Base-by-base conservation (phyloP, 2,797 vertebrate species). In the Brachyrhaphis roseni region DNA sequence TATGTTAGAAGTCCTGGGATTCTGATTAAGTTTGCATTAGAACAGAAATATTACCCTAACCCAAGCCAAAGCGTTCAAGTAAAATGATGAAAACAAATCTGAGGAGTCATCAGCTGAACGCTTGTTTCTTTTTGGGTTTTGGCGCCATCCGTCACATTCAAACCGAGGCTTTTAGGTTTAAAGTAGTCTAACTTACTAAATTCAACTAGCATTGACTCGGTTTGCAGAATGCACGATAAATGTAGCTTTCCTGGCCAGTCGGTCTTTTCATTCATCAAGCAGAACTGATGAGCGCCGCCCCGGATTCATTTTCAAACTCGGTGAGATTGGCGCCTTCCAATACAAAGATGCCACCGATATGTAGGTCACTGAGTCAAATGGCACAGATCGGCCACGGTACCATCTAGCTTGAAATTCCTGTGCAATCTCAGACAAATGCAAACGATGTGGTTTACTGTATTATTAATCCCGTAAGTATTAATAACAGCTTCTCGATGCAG, bases 321-420 rank as follows among this genome's bases (percentile, higher is more conserved):
- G 82, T 34, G 87, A 88, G 93, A 92, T 97, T 97, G 94, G 96
- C 96, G 96, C 96, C 95, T 95, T 96, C 82, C 91, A 91, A 94
- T 92, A 95, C 95, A 95, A 96, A 89, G 94, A 94, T 93, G 89
- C 34, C 85, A 80, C 71, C 90, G 85, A 93, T 93, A 96, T 96
- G 90, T 96, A 94, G 94, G 95, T 96, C 95, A 96, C 89, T 87
- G 87, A 95, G 92, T 93, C 94, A 93, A 90, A 93, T 46, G 57
- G 49, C 81, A 79, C 78, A 86, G 26, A 77, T 66, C 79, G 81
- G 28, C 43, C 4, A 53, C 71, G 83, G 77, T 46, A 76, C n/a
- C 28, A 68, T 31, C 5, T 0, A 18, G 6, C 20, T 8, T 34
- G 31, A 51, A 73, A 34, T 55, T 41, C 43, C 3, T n/a, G 68